phyloP scores from a whole-genome alignment of 2,797 vertebrate genomes.

The Acrossocheilus fasciatus region DNA sequence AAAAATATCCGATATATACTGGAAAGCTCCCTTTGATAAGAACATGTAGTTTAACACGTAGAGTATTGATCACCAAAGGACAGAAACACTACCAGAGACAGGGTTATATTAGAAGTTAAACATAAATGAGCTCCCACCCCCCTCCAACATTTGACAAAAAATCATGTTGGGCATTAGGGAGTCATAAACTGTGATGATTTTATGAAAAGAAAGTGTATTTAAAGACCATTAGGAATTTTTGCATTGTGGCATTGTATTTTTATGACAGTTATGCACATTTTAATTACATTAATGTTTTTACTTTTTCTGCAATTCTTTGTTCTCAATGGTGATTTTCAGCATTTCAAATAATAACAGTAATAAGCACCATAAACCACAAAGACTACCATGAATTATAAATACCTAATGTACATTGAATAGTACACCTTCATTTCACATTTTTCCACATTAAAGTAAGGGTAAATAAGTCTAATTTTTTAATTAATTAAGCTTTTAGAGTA shows the following conservation, averaged over 20 bases:
- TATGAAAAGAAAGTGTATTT: neutral
- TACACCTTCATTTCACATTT: neutral
- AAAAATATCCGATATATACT: conserved; percentile 50
- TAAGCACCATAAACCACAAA: neutral
- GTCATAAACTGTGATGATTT: neutral
- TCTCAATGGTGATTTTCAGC: neutral
- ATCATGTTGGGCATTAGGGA: conserved; percentile 56
- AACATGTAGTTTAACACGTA: conserved; percentile 68
- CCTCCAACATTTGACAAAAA: conserved; percentile 52
- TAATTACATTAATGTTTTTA: neutral
- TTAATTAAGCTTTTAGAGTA: neutral
- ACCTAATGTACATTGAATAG: neutral
- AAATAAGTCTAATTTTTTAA: too few species aligned
- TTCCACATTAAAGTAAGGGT: neutral
- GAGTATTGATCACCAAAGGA: conserved; percentile 77
- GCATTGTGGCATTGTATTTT: neutral
- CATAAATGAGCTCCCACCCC: conserved; percentile 60
- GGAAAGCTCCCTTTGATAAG: conserved; percentile 54
- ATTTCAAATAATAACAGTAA: neutral
- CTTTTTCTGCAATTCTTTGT: neutral
- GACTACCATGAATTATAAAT: neutral
- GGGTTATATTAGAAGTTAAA: conserved; percentile 69
- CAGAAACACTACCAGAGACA: conserved; percentile 71
- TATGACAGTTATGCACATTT: neutral
- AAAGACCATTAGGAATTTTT: neutral